Evolutionary conservation across 2,113 vertebrate genomes (phyloP).

Genomic region (Casuarius casuarius): DNA sequence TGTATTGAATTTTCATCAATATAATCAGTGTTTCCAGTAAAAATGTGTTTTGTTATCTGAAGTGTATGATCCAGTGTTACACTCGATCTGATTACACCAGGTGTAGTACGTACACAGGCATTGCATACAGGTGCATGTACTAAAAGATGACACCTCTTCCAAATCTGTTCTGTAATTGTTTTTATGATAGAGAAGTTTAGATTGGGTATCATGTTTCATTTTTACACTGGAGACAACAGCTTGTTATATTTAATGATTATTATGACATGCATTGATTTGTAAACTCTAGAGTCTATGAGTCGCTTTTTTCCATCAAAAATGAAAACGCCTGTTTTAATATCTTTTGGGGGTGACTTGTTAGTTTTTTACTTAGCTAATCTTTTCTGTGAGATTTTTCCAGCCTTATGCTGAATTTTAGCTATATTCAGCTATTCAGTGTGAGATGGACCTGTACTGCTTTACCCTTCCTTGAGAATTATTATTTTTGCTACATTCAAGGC

Average conservation of each 20-base stretch:
- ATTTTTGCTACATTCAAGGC: not conserved
- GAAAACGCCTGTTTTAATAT: not conserved
- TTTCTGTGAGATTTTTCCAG: not conserved
- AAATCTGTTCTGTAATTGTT: not conserved
- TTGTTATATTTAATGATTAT: not conserved
- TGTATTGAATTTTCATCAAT: not conserved
- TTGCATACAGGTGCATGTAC: not conserved
- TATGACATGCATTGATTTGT: not conserved
- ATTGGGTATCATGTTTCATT: not conserved
- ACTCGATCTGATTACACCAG: not conserved
- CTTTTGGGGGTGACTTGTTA: not conserved
- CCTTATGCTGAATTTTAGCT: not conserved
- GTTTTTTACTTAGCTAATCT: not conserved
- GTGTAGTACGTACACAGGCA: not conserved
- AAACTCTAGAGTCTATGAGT: not conserved
- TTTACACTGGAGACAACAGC: not conserved
- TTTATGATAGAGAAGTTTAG: not conserved
- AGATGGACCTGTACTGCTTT: not conserved
- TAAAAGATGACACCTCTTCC: not conserved
- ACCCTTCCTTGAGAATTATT: not conserved
- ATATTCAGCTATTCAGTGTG: not conserved
- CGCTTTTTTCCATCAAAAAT: not conserved
- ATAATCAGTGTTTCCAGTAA: not conserved
- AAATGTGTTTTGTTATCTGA: not conserved
- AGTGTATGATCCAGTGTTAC: not conserved